Conservation (phyloP, 1,140 invertebrate species). For the Scaptomyza hsui region DNA sequence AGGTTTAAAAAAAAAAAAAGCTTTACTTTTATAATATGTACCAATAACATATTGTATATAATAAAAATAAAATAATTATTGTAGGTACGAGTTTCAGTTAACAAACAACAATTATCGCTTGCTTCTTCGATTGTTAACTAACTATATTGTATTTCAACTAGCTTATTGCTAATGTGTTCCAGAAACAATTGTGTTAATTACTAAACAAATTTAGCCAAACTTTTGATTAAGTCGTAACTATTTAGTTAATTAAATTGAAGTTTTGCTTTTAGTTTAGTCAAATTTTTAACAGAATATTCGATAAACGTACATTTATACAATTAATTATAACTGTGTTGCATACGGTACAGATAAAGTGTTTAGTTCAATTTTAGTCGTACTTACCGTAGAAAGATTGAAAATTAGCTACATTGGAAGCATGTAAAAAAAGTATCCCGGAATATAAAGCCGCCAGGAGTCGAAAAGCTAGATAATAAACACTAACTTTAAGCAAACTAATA, state of each 20-base stretch:
- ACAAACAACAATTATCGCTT: constrained; percentile 25
- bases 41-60: constrained; percentile 28
- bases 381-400: neutral
- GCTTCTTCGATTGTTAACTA: constrained; percentile 32
- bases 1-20: constrained; percentile 58
- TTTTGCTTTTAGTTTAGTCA: constrained; percentile 63
- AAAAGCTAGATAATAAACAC: constrained; percentile 10
- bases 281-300: constrained; percentile 35
- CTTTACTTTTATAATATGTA: constrained; percentile 50
- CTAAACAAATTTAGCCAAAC: constrained; percentile 69
- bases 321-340: constrained; percentile 35
- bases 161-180: constrained; percentile 72
- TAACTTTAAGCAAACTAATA: constrained; percentile 38
- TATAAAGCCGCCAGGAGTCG: constrained; percentile 14
- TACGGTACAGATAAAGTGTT: constrained; percentile 42
- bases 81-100: constrained; percentile 1
- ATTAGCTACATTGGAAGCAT: constrained; percentile 13
- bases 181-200: constrained; percentile 63
- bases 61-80: neutral
- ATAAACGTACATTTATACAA: constrained; percentile 10
- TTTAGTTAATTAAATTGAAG: constrained; percentile 30
- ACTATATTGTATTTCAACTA: constrained; percentile 46
- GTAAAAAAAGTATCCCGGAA: constrained; percentile 17
- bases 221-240: constrained; percentile 46
- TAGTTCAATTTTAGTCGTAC: constrained; percentile 53